Evolutionary conservation across 2,888 invertebrate species (phyloP).

Genomic region (Pachymerium ferrugineum): DNA sequence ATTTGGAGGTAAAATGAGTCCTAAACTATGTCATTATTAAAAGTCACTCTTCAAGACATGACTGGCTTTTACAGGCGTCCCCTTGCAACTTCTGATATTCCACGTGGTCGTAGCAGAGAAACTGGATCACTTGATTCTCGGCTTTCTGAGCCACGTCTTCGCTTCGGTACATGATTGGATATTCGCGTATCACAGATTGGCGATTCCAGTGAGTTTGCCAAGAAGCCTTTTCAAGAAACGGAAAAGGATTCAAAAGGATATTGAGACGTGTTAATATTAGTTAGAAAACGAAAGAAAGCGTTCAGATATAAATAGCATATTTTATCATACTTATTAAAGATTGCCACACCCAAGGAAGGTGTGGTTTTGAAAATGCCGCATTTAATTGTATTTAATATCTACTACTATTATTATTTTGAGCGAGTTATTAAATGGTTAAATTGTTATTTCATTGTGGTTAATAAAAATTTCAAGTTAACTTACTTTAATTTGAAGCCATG

Average conservation of each 20-base stretch:
- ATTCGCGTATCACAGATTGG: slow-evolving; percentile 34
- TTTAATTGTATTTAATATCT: neutral
- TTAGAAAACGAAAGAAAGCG: no score
- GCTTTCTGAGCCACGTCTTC: slow-evolving; percentile 33
- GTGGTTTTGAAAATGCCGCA: neutral
- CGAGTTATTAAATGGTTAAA: no score
- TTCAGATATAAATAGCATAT: no score
- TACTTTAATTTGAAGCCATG: slow-evolving; percentile 36
- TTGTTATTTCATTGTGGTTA: no score
- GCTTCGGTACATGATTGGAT: slow-evolving; percentile 34
- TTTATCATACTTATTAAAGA: neutral
- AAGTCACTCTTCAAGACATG: slow-evolving; percentile 33
- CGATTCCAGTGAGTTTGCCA: slow-evolving; percentile 33
- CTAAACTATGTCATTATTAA: neutral
- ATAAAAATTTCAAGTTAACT: neutral
- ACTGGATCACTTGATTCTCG: slow-evolving; percentile 34
- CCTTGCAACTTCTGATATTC: slow-evolving; percentile 34
- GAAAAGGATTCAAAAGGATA: neutral
- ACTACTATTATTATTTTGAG: no score
- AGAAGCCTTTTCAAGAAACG: slow-evolving; percentile 28
- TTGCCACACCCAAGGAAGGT: neutral
- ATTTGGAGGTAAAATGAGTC: neutral
- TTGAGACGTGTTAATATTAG: neutral
- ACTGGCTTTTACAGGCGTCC: slow-evolving; percentile 34
- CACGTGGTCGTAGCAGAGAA: slow-evolving; percentile 35